Base-by-base conservation (phyloP, 2,797 vertebrate species). In the Columba guinea region DNA sequence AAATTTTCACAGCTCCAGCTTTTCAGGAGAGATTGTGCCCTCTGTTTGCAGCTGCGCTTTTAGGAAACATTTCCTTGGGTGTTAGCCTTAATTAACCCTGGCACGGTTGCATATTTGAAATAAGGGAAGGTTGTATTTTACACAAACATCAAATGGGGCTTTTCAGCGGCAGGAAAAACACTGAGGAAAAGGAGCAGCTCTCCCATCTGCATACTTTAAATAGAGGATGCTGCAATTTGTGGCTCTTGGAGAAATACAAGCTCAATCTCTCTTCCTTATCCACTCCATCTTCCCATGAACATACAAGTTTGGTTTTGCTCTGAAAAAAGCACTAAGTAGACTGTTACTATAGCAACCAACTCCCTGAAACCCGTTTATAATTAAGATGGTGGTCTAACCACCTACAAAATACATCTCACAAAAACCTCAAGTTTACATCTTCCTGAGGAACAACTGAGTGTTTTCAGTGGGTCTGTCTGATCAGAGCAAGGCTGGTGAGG, bases 281-380 rank as follows among this genome's bases (percentile, higher is more conserved):
- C 58, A 15, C 86, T 64, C 67, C 84, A 10, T 35, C 44, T 84
- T 76, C 77, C 68, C 84, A 73, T 15, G 4, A 92, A 90, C 26
- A 30, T 52, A 44, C 27, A 87, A 94, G 75, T 78, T 89, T 59
- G 56, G 20, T 74, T 94, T 89, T 18, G 28, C 27, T 30, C 62
- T 76, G 44, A 37, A 86, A 93, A 89, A 94, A 30, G 58, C 90
- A 56, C 49, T 52, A 74, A 92, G 76, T 65, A 87, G 91, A 92
- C 83, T 81, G 96, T 96, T 96, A 86, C 90, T 90, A 95, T 96
- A 85, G 95, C 65, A 90, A 97, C 96, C 88, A 93, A 69, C 56
- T 95, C 90, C 51, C 78, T 68, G 77, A 94, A 87, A 73, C 23
- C 69, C 49, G 12, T 80, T 93, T 86, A 24, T 85, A 95, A 93